Evolutionary conservation across 2,888 invertebrate genomes (phyloP).

Genomic region (Agriopis leucophaearia): DNA sequence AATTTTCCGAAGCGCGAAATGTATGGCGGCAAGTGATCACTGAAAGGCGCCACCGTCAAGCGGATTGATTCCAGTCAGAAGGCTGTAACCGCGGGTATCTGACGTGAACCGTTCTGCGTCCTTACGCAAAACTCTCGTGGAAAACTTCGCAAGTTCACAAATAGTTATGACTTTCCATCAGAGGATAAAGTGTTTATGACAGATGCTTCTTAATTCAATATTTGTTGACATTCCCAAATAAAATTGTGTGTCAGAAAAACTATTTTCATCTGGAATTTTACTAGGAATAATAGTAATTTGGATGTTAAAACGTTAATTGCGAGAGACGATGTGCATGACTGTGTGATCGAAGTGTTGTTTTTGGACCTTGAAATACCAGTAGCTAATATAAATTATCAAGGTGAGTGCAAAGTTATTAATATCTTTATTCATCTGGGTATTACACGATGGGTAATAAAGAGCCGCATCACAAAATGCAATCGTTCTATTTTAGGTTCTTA

Average conservation of each 20-base stretch:
- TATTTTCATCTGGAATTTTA: neutral
- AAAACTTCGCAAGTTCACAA: constrained; percentile 4
- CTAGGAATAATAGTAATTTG: neutral
- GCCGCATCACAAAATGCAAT: no score
- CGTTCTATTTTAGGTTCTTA: no score
- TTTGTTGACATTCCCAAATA: neutral
- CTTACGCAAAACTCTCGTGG: constrained; percentile 8
- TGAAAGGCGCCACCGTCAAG: neutral
- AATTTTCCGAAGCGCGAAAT: constrained; percentile 6
- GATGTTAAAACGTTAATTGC: neutral
- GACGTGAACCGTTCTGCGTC: constrained; percentile 16
- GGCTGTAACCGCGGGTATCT: constrained; percentile 19
- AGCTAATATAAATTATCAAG: constrained; percentile 15
- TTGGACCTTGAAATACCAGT: constrained; percentile 26
- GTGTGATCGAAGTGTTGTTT: constrained; percentile 14
- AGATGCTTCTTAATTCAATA: neutral
- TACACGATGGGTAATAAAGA: neutral
- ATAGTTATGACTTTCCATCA: constrained; percentile 4
- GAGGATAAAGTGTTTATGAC: neutral
- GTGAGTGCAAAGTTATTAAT: constrained; percentile 23
- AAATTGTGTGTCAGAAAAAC: neutral
- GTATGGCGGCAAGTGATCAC: constrained; percentile 1
- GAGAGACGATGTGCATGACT: constrained; percentile 5
- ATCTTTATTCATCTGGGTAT: constrained; percentile 5
- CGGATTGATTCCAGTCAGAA: constrained; percentile 25